phyloP scores from a whole-genome alignment of 2,113 vertebrate species.

The Emydocephalus ijimae region DNA sequence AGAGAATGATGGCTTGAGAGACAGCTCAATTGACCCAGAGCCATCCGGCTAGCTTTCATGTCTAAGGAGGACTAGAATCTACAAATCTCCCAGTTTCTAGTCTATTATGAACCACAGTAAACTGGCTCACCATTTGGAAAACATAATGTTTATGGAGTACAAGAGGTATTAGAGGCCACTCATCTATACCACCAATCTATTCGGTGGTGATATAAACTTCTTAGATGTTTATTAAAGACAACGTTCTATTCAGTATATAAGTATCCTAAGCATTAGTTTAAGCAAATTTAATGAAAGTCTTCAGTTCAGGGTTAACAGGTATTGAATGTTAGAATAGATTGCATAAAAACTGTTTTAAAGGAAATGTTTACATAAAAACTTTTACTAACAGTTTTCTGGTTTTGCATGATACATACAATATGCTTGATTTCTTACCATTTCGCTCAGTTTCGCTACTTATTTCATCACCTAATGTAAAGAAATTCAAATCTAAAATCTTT shows the following conservation, averaged over 20 bases:
- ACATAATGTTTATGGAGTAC: not conserved
- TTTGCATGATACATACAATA: not conserved
- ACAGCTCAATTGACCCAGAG: not conserved
- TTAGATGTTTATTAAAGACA: not conserved
- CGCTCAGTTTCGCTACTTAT: not conserved
- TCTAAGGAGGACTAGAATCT: not conserved
- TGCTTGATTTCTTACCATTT: not conserved
- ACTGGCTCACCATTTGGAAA: not conserved
- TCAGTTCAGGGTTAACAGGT: not conserved
- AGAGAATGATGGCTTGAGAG: not conserved
- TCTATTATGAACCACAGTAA: not conserved
- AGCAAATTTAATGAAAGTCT: not conserved
- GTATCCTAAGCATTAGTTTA: not conserved
- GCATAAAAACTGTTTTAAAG: not conserved
- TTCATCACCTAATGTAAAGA: not conserved
- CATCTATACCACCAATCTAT: not conserved
- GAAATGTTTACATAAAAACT: not conserved
- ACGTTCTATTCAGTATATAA: not conserved
- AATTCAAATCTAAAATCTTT: not conserved
- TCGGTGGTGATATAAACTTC: not conserved
- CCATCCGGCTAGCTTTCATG: not conserved
- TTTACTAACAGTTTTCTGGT: not conserved
- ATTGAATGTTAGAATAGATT: not conserved
- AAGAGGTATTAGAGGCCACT: not conserved
- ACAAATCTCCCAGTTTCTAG: not conserved